Conservation (phyloP, 2,113 vertebrate genomes). For the Megaceryle maxima region DNA sequence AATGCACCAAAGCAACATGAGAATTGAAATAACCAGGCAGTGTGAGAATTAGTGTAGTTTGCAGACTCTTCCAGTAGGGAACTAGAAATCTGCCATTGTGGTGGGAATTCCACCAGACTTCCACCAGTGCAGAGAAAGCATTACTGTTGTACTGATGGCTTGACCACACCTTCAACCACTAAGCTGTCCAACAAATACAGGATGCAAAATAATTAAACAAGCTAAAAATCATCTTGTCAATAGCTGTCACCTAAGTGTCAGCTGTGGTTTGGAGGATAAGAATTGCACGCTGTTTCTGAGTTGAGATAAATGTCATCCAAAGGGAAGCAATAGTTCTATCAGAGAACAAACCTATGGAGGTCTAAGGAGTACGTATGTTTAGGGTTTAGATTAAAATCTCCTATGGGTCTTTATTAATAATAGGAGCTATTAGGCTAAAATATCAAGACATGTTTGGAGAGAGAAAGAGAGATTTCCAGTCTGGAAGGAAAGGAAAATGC, state of each 20-base stretch:
- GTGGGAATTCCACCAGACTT: background rate
- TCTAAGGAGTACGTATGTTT: background rate
- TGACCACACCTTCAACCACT: background rate
- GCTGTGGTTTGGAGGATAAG: background rate
- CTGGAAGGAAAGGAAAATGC: background rate
- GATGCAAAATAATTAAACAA: background rate
- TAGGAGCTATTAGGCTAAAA: background rate
- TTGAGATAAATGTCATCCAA: background rate
- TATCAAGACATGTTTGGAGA: background rate
- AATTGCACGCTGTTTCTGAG: background rate
- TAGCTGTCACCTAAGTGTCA: background rate
- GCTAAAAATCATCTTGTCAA: background rate
- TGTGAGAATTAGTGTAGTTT: background rate
- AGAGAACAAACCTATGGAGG: background rate
- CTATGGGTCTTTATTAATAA: background rate
- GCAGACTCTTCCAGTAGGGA: background rate
- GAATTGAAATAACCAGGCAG: background rate
- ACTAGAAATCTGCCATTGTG: rapidly evolving
- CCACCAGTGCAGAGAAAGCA: background rate
- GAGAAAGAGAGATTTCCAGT: background rate
- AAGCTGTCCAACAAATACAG: background rate
- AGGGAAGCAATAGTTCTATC: background rate
- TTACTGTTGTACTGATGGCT: background rate
- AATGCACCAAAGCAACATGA: background rate
- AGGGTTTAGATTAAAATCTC: background rate